Evolutionary conservation across 1,140 invertebrate species (phyloP), one percentile per base, ranked within the genome.

Genomic region (Listronotus oregonensis): DNA sequence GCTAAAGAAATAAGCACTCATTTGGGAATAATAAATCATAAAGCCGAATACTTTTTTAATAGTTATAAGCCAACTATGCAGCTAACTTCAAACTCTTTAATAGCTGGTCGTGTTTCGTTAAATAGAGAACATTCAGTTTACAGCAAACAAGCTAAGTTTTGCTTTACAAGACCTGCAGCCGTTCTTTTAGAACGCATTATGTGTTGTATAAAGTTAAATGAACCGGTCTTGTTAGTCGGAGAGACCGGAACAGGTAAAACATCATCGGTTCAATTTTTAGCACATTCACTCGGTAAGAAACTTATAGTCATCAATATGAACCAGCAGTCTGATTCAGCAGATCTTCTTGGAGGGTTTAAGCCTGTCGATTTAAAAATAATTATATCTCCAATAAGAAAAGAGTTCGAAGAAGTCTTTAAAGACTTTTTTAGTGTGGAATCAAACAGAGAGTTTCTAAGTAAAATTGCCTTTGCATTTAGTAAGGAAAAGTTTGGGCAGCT

Each of bases 201-300:
- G 9, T 89, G 89, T 59, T 93, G 92, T 77, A 86, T 98, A 0
- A 81, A 80, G 3, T 85, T 90, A 51, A 87, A 89, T 39, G 97
- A 99, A 80, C 94, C 97, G 0, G 92, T 99, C 3, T 80, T 99
- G 8, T 80, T 99, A 6, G 95, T 98, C 0, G 98, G 98, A 49
- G 98, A 99, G 82, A 99, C 97, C 0, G 98, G 97, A 44, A 96
- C 95, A 11, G 97, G 98, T 10, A 99, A 99, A 83, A 99, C 98
- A 0, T 94, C 94, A n/a, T 89, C 91, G 0, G 86, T 99, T 32
- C 97, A 99, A 77, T 95, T 93, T 78, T 81, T 99, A 15, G 94
- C 97, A 0, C 84, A 89, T 67, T 87, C 90, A 66, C 88, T 91
- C 0, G 89, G 91, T 11, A 87, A 94, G 68, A 92, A 90, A 76